Evolutionary conservation across 2,113 vertebrate species (phyloP).

Genomic region (Etia nguti): DNA sequence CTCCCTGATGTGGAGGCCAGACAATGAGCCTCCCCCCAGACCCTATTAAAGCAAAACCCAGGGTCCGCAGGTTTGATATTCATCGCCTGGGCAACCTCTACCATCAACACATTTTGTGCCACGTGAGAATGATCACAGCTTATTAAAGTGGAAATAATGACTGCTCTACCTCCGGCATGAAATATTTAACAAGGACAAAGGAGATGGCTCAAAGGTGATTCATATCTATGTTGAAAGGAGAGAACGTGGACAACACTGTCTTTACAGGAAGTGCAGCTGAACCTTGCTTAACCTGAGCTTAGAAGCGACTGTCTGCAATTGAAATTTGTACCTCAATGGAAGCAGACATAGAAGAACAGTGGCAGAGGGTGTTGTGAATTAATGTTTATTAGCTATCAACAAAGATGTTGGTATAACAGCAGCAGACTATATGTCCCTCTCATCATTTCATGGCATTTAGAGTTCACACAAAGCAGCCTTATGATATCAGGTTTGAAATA

Average conservation of each 20-base stretch:
- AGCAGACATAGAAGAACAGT: neutral
- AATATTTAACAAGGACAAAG: conserved; percentile 77
- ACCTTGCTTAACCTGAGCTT: conserved; percentile 30
- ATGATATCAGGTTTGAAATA: neutral
- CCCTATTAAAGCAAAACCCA: conserved; percentile 63
- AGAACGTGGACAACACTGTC: conserved; percentile 30
- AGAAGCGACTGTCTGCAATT: neutral
- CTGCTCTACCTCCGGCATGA: conserved; percentile 71
- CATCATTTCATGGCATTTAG: neutral
- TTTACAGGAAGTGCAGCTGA: conserved; percentile 34
- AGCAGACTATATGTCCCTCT: neutral
- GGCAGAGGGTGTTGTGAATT: neutral
- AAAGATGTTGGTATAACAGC: neutral
- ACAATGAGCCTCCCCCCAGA: conserved; percentile 56
- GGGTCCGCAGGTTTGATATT: conserved; percentile 59
- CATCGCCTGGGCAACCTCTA: conserved; percentile 57
- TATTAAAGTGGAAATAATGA: conserved; percentile 74
- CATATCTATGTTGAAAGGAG: conserved; percentile 60
- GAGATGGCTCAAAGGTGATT: conserved; percentile 63
- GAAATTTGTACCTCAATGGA: conserved; percentile 22
- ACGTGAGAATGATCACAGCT: conserved; percentile 72
- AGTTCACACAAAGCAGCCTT: neutral
- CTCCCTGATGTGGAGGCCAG: conserved; percentile 47
- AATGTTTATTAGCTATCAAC: conserved; percentile 14
- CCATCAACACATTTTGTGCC: conserved; percentile 68